Percentiles rank a stretch among this genome's conserved stretches.
Conservation (phyloP, 2,888 invertebrate genomes). For the Ophraella communa region DNA sequence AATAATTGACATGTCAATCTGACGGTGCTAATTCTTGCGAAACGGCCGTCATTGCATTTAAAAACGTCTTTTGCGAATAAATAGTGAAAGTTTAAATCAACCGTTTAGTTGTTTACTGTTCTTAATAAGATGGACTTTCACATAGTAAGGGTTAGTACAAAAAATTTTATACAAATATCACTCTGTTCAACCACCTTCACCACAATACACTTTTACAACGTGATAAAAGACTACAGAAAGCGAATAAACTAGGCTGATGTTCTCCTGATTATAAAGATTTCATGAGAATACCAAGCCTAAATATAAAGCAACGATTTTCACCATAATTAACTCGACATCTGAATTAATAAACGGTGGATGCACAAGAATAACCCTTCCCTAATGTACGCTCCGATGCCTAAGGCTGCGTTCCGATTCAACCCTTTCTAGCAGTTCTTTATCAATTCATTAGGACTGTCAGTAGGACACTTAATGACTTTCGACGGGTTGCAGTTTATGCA, state of each 20-base stretch:
- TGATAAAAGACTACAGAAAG: too few relatives aligned
- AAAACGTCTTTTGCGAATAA: too few relatives aligned
- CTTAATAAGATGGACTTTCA: too few relatives aligned
- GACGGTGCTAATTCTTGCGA: too few relatives aligned
- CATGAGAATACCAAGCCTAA: background rate
- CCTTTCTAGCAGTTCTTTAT: slow-evolving; percentile 57
- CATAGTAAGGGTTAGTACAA: too few relatives aligned
- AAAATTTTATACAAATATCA: too few relatives aligned
- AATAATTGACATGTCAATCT: too few relatives aligned
- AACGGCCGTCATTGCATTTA: too few relatives aligned
- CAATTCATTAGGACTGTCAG: slow-evolving; percentile 59
- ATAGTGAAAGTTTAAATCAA: too few relatives aligned
- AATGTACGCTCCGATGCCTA: slow-evolving; percentile 38
- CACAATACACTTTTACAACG: background rate
- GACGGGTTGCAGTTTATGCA: slow-evolving; percentile 48
- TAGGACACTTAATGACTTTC: slow-evolving; percentile 56
- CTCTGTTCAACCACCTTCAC: too few relatives aligned
- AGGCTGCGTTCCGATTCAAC: slow-evolving; percentile 40
- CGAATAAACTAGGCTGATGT: too few relatives aligned
- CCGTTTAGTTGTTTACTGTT: too few relatives aligned
- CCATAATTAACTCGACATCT: slow-evolving; percentile 53
- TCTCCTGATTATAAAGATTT: background rate
- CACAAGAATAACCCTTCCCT: slow-evolving; percentile 51
- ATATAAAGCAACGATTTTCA: slow-evolving; percentile 56
- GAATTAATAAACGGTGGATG: slow-evolving; percentile 51